phyloP scores from a whole-genome alignment of 2,888 invertebrate species.

The Smittia sp. region DNA sequence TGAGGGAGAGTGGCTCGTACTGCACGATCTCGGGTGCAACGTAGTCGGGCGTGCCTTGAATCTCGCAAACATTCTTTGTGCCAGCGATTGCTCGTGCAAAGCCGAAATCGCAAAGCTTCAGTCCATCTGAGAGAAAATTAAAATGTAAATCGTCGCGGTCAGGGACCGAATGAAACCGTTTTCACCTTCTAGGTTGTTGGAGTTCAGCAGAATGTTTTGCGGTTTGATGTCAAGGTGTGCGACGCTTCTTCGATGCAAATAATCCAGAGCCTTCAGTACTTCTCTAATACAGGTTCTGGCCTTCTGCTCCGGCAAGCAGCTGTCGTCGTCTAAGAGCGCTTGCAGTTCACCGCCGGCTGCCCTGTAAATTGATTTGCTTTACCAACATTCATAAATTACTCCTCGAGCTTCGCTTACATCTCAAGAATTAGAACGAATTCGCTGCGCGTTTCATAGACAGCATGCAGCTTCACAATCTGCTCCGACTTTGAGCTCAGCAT shows the following conservation, averaged over 20 bases:
- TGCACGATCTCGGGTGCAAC: constrained; percentile 86
- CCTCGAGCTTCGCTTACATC: constrained; percentile 63
- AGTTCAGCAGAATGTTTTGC: constrained; percentile 88
- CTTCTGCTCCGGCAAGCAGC: constrained; percentile 76
- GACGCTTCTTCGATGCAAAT: constrained; percentile 87
- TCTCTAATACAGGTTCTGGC: constrained; percentile 84
- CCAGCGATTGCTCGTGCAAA: constrained; percentile 89
- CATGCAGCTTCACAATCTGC: constrained; percentile 85
- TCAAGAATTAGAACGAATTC: constrained; percentile 86
- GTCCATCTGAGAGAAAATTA: constrained; percentile 51
- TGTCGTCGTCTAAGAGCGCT: constrained; percentile 82
- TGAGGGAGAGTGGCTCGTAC: constrained; percentile 89
- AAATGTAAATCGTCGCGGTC: background rate
- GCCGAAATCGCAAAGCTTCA: constrained; percentile 91
- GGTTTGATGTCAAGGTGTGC: constrained; percentile 97
- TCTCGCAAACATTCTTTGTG: constrained; percentile 89
- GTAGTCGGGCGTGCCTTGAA: constrained; percentile 93
- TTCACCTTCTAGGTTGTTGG: constrained; percentile 65
- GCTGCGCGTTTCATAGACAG: constrained; percentile 75
- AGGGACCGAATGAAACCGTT: background rate
- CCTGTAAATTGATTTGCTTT: too few relatives aligned
- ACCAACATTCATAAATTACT: too few relatives aligned
- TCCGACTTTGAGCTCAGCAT: constrained; percentile 79
- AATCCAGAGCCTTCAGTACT: constrained; percentile 85
- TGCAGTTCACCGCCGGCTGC: constrained; percentile 89